phyloP scores from a whole-genome alignment of 2,797 vertebrate species.

The Sphenodon punctatus region DNA sequence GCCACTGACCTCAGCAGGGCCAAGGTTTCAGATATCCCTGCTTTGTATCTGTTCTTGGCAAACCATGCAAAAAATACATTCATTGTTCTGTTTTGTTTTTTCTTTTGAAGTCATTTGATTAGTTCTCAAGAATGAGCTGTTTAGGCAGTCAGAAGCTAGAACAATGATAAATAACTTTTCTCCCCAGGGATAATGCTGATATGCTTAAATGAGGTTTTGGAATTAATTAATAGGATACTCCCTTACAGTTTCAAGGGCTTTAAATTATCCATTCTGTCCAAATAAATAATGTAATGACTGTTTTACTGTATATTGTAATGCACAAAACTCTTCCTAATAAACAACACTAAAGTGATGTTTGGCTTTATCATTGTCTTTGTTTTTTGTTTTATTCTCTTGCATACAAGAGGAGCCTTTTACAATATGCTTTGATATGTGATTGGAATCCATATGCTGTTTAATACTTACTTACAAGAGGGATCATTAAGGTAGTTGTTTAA shows the following conservation, averaged over 20 bases:
- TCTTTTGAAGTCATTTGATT: background rate
- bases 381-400: too few species aligned
- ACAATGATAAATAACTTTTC: background rate
- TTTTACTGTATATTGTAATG: background rate
- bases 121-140: background rate
- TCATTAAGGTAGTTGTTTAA: background rate
- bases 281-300: background rate
- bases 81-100: rapidly evolving
- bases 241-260: background rate
- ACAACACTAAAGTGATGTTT: background rate
- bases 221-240: background rate
- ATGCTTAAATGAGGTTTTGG: background rate
- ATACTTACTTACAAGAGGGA: background rate
- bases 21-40: too few species aligned
- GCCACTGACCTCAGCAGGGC: too few species aligned
- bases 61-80: background rate
- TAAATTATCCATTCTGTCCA: background rate
- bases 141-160: background rate
- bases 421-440: rapidly evolving
- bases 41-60: background rate
- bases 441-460: background rate
- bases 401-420: background rate
- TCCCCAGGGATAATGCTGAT: background rate
- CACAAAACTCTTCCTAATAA: background rate
- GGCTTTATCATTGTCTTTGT: too few species aligned